Evolutionary conservation across 2,113 vertebrate species (phyloP), one percentile per base, ranked within the genome.

Genomic region (Apodemus sylvaticus): DNA sequence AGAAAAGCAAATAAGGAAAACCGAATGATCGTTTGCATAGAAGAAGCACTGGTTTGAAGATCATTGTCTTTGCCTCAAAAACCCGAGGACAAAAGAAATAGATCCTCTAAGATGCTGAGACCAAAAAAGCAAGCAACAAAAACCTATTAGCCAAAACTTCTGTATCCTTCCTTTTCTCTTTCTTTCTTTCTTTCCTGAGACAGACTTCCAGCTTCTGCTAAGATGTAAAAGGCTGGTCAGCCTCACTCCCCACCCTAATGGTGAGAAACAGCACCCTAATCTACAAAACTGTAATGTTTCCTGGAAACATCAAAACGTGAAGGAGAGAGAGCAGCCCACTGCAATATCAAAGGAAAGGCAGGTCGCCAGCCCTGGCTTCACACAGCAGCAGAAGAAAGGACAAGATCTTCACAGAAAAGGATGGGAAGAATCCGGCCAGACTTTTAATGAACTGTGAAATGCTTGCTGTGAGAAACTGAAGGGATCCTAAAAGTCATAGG

Each of bases 281-380:
- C 83, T 79, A 76, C 94, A 91, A 88, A 93, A 89, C 55, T 42
- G 55, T 29, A 79, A 83, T 95, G 45, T 48, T 95, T 86, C 81
- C 70, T 86, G 68, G 53, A 93, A 89, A 96, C 94, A 95, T 97
- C 95, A 96, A 96, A 97, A 89, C 86, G 86, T 68, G 17, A 39
- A 90, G 31, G 48, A 76, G 71, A 90, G 10, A 93, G 73, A 93
- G 90, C 31, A 70, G 77, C 86, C 60, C 64, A 85, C 31, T 88
- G 31, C 64, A 66, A 66, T 73, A 96, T 96, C 97, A 97, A 97
- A 96, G 89, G 89, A 71, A 90, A 93, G 66, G 5, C 45, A 71
- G 64, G 79, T 73, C 42, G 1, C 70, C 48, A 48, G 58, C 88
- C 7, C 22, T 36, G 16, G 48, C 55, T 14, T 77, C 42, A 71